Evolutionary conservation across 1,140 invertebrate species (phyloP).

Genomic region (Zaprionus tsacasi): DNA sequence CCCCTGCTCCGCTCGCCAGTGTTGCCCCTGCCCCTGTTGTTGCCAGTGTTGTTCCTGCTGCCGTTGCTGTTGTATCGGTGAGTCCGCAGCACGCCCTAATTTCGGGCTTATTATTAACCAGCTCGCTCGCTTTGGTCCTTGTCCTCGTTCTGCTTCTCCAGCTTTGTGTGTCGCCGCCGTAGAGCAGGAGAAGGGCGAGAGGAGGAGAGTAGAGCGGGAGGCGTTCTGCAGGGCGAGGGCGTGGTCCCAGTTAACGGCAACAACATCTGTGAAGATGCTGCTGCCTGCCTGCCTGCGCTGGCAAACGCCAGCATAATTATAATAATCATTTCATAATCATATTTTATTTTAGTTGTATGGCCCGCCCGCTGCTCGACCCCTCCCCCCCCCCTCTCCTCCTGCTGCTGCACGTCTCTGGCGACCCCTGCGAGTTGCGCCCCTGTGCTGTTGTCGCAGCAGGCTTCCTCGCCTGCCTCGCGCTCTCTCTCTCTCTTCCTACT

Average conservation of each 20-base stretch:
- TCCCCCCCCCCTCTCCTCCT: background rate
- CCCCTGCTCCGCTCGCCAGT: background rate
- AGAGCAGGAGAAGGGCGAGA: background rate
- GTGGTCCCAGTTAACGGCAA: slow-evolving; percentile 76
- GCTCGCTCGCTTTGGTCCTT: slow-evolving; percentile 48
- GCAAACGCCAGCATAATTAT: slow-evolving; percentile 73
- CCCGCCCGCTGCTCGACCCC: slow-evolving; percentile 51
- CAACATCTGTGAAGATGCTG: slow-evolving; percentile 83
- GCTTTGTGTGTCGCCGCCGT: slow-evolving; percentile 31
- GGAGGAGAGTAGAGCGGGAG: background rate
- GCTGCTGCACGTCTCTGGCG: background rate
- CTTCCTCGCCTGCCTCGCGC: slow-evolving; percentile 37
- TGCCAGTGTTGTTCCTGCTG: slow-evolving; percentile 6
- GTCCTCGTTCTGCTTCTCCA: slow-evolving; percentile 18
- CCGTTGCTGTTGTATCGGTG: slow-evolving; percentile 31
- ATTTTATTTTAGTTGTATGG: slow-evolving; percentile 77
- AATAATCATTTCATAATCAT: slow-evolving; percentile 83
- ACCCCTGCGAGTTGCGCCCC: slow-evolving; percentile 25
- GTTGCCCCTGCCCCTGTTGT: background rate
- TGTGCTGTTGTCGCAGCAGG: slow-evolving; percentile 34
- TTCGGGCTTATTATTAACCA: slow-evolving; percentile 79
- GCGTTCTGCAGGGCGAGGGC: slow-evolving; percentile 36
- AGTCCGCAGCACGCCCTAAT: slow-evolving; percentile 64
- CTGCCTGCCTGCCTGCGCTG: slow-evolving; percentile 3
- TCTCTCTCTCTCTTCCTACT: background rate